Evolutionary conservation across 2,888 invertebrate genomes (phyloP), one percentile per base, ranked within the genome.

Genomic region (Ceratothoa steindachneri): DNA sequence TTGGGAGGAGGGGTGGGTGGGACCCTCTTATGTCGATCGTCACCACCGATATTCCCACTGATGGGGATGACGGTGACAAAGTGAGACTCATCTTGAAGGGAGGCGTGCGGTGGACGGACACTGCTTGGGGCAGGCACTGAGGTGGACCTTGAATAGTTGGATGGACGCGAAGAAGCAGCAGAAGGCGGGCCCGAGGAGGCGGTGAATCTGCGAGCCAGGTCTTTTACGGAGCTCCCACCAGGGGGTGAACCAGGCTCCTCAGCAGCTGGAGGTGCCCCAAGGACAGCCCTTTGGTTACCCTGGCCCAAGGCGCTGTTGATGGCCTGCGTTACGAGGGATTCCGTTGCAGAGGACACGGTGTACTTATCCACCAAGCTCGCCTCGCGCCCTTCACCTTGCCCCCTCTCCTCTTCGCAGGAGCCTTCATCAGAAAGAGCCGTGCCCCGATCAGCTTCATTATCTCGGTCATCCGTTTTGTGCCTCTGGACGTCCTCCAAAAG

Each of bases 401-500:
- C 79, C 12, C 74, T 51, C 12, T 79, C 79, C 28, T 76, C 79
- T 52, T 66, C 74, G 22, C 71, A 60, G 19, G 60, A 67, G 31
- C 41, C 41, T 41, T 41, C 41, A 9, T 41, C 41, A 41, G 41
- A 15, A 41, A 41, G 41, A 7, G n/a, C 64, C 2, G 69, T 71
- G 9, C 55, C 51, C 15, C 67, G 67, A 3, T 51, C 30, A 2
- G 66, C 66, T 41, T 69, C 73, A 30, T 53, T 1, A 1, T 71
- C 77, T 9, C 73, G 67, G 2, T 51, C 69, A 19, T 69, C 71
- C 66, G 41, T 51, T 83, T 91, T 92, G 83, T 91, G 91, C 82
- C 91, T 90, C 83, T 93, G 93, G 9, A 93, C 93, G 86, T 94
- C 93, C 74, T 90, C 91, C 72, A 95, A 85, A 80, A 94, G 85